Percentiles rank a stretch among this genome's conserved stretches.
Conservation (phyloP, 2,113 vertebrate genomes). For the Platichthys flesus region DNA sequence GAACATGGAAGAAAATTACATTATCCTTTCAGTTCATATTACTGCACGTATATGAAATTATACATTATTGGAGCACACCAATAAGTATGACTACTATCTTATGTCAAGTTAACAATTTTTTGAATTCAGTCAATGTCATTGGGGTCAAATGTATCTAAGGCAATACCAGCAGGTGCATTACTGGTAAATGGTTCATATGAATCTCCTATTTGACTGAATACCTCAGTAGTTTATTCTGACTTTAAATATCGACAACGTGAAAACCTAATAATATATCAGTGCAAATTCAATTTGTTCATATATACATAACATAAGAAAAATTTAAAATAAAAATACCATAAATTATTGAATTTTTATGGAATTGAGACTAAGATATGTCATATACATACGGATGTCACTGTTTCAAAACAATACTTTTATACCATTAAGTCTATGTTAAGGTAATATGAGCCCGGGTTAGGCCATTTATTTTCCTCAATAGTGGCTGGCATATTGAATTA, state of each 20-base stretch:
- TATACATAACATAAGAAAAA: neutral
- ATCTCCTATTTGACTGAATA: neutral
- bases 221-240: too few species aligned
- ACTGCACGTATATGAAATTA: neutral
- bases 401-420: neutral
- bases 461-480: neutral
- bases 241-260: too few species aligned
- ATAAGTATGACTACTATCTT: neutral
- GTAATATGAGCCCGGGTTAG: neutral
- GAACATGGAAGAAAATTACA: conserved; percentile 38
- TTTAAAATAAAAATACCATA: neutral
- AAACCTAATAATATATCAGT: too few species aligned
- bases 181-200: neutral
- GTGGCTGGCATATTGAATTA: neutral
- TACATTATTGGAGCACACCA: neutral
- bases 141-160: neutral
- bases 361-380: neutral
- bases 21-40: neutral
- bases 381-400: neutral
- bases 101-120: neutral
- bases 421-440: neutral
- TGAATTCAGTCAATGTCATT: neutral
- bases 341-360: neutral
- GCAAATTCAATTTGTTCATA: neutral
- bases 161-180: neutral